These are phyloP conservation scores for Herpailurus yagouaroundi DNA, from an alignment of 2,113 vertebrate genomes.

Conservation along the genomic window DNA sequence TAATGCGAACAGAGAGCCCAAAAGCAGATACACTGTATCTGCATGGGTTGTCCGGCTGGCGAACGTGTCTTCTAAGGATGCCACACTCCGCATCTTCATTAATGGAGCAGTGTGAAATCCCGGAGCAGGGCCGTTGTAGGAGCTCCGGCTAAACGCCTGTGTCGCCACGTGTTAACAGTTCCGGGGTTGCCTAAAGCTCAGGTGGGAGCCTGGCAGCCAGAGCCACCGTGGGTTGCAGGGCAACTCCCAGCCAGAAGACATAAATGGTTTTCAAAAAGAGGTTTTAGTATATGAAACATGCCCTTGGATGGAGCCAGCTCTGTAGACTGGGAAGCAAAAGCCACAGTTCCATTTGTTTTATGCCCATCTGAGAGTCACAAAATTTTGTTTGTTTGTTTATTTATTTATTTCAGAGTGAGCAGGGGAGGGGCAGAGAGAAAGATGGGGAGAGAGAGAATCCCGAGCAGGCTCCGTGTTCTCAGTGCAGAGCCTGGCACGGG, in stretches of 20 bases:
- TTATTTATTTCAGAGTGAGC: too few relatives aligned
- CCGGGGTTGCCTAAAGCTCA: neutral
- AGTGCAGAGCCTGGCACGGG: too few relatives aligned
- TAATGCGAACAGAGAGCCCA: neutral
- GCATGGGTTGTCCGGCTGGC: neutral
- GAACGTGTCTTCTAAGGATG: neutral
- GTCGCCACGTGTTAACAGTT: fast-evolving
- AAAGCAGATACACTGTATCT: neutral
- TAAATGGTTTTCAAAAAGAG: neutral
- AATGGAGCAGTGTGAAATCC: neutral
- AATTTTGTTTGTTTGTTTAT: neutral
- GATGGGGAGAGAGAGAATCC: too few relatives aligned
- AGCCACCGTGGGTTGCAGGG: neutral
- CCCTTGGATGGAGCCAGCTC: neutral
- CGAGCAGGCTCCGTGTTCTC: too few relatives aligned
- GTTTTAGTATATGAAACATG: neutral
- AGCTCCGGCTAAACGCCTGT: neutral
- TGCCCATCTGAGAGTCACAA: neutral
- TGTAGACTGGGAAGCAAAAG: neutral
- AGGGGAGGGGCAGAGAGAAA: too few relatives aligned
- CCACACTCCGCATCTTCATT: neutral
- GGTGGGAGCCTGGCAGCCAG: neutral
- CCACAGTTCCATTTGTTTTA: neutral
- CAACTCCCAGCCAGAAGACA: neutral
- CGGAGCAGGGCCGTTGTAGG: neutral